Base-by-base conservation (phyloP, 2,888 invertebrate genomes). In the Maniola hyperantus region DNA sequence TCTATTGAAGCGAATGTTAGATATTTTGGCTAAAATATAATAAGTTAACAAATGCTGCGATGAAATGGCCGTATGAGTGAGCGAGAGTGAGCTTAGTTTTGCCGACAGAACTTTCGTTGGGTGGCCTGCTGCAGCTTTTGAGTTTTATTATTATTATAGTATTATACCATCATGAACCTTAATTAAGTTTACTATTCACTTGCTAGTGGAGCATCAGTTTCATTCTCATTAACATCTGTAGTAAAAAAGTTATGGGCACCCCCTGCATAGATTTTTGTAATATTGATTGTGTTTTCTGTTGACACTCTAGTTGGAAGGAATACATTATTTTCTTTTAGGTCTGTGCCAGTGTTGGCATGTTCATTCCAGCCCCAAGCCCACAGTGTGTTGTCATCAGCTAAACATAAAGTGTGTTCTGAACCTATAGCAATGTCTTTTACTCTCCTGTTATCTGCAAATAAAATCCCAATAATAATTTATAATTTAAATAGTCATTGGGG, bases 341-440 rank as follows among this genome's bases (percentile, higher is more conserved):
- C 74, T 36, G 94, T 95, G 64, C 97, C 97, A 77, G 97, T 97
- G 82, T 96, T 97, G 48, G 96, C 96, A 87, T 97, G 97, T 79
- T 97, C 97, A 85, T 97, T 97, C 97, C 97, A 97, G 0, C 97
- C 97, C 97, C 97, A 97, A 20, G 95, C 94, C 79, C 94, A 95
- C 6, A 97, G 81, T 59, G 93, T 91, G 42, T 95, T 95, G 66
- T 94, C 93, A 70, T 91, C 93, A 75, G 94, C 93, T 71, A 96
- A 84, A 70, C 95, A 95, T 72, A 97, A 81, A 54, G 95, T 96
- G 79, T 97, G 97, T 77, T 97, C 97, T 0, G 97, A 96, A 1
- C 97, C 97, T 73, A 95, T 85, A 72, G 94, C 93, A 67, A 96
- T 80, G 80, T 95, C 93, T 72, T 84, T 83, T 5, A 95, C 88